Base-by-base conservation (phyloP, 2,888 invertebrate species). In the Polydrusus tereticollis region DNA sequence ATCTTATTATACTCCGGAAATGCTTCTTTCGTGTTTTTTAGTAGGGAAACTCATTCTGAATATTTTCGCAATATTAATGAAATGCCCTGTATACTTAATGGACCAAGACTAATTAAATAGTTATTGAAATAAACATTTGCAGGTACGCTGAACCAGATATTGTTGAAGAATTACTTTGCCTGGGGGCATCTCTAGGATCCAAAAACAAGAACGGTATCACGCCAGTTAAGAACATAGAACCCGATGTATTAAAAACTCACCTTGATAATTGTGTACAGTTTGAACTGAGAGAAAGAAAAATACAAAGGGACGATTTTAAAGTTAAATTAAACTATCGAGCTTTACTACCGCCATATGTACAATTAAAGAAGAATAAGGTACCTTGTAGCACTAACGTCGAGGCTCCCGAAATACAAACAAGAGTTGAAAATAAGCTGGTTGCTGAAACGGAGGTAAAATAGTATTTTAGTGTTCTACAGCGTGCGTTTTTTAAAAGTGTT, bases 111-210 rank as follows among this genome's bases (percentile, higher is more conserved):
- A n/a, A n/a, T n/a, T n/a, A n/a, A n/a, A n/a, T n/a, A 29, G 29
- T 29, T 29, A 5, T 29, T 4, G 7, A 29, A 29, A 33, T 7
- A 7, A 33, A 33, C 5, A 7, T 33, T 33, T 65, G 1, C 23
- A 65, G 69, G 7, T 91, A 91, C 76, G 91, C 91, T n/a, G 90
- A 91, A 77, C 86, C 87, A 16, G 88, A 89, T 67, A 90, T 90
- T 0, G 89, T 91, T 3, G 84, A 89, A 62, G 86, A 89, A 57
- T 85, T 95, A 50, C 84, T 95, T 8, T 86, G 89, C 63, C 87
- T 88, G 63, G 94, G 94, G 16, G 93, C 94, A 7, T 93, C 93
- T 80, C 88, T 95, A 26, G 93, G 93, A 1, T 87, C 90, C 50
- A 88, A 88, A 78, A 91, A 91, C 79, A 86, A 89, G n/a, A n/a